A percentile compares a stretch with the other conserved stretches of the same genome.
These are phyloP conservation scores for Ochropacha duplaris DNA, from an alignment of 2,888 invertebrate species.

Conservation along the genomic window DNA sequence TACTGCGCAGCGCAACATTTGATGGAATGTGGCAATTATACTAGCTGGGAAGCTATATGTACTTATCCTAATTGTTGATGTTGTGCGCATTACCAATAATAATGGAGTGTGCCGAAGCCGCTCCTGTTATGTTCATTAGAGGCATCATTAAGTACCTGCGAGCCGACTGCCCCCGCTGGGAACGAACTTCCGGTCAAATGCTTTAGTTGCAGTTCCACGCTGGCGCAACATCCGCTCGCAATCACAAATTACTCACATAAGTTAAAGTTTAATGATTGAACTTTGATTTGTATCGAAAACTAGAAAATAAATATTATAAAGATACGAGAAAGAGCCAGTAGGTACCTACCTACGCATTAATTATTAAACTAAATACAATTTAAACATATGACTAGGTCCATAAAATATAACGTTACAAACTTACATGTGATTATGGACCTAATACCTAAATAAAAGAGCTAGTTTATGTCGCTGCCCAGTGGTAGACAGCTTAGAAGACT, in stretches of 20 bases:
- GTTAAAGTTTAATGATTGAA: conserved; percentile 8
- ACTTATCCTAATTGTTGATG: conserved; percentile 37
- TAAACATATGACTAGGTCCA: too few species aligned
- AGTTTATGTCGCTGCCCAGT: too few species aligned
- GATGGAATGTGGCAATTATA: conserved; percentile 34
- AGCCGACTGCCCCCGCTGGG: conserved; percentile 30
- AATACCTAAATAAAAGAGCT: too few species aligned
- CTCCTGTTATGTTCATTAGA: conserved; percentile 55
- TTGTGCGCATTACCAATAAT: conserved; percentile 50
- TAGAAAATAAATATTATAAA: too few species aligned
- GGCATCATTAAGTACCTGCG: conserved; percentile 45
- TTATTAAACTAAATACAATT: too few species aligned
- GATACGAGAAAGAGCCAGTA: too few species aligned
- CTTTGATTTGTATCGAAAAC: too few species aligned
- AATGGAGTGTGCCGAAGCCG: conserved; percentile 26
- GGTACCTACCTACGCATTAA: too few species aligned
- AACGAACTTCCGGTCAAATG: conserved; percentile 65
- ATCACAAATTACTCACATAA: conserved; percentile 30
- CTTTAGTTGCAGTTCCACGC: conserved; percentile 54
- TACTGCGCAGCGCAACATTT: conserved; percentile 39
- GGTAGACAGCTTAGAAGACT: too few species aligned
- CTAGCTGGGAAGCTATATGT: conserved; percentile 18
- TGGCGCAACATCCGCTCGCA: conserved; percentile 70
- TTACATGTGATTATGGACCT: too few species aligned
- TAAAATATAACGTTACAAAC: too few species aligned